Evolutionary conservation across 2,888 invertebrate species (phyloP), one percentile per base, ranked within the genome.

Genomic region (Theristus sp.): DNA sequence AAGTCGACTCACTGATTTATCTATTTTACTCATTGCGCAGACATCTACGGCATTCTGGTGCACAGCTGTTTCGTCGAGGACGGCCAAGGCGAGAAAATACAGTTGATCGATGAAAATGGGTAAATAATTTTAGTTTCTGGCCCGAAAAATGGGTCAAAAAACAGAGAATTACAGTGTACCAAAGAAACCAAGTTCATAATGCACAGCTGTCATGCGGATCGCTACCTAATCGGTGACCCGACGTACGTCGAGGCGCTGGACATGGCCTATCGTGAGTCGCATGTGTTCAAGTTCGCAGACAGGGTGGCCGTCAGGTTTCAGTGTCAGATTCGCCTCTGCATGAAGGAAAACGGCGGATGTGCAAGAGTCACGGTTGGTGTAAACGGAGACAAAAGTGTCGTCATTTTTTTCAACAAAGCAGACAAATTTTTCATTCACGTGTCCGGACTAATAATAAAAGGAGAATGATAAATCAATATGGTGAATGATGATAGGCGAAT

Each of bases 211-310:
- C 72, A 73, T 62, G 66, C 65, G 3, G 71, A 72, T 60, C 67
- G 65, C 3, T 63, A 67, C 46, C 65, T 73, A 6, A 64, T 72
- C 3, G 73, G 73, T n/a, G 71, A 72, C 62, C 72, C 72, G 28
- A 72, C 72, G 26, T 72, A 72, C 59, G 67, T 69, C 28, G 69
- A 72, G 60, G 69, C 67, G 1, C 64, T 72, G 38, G 73, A 72
- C 61, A 68, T 72, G 71, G 72, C 72, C 17, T 57, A 38, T 30
- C n/a, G 62, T n/a, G 72, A 72, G 61, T 68, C 70, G 2, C 68
- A 68, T 61, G 73, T 72, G 28, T 73, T 72, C 65, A 72, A 73
- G 59, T 73, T 72, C 58, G 72, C 69, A 26, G 72, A 72, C 58
- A 61, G 69, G 24, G 66, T 73, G 1, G 68, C 70, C 6, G 71